Base-by-base conservation (phyloP, 1,140 invertebrate species). In the Panagrolaimus sp. region DNA sequence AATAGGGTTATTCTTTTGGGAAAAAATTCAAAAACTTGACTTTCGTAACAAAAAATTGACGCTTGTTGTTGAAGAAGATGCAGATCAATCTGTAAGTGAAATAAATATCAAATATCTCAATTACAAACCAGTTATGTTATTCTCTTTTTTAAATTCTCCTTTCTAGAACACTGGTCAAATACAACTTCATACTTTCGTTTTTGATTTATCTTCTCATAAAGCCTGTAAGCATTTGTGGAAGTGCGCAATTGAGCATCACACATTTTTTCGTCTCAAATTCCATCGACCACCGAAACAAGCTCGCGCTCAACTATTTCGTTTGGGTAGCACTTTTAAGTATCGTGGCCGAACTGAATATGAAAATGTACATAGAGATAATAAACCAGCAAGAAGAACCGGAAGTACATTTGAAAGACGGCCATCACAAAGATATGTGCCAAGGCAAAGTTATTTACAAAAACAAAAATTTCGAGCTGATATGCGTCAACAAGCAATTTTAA, bases 1-100 rank as follows among this genome's bases (percentile, higher is more conserved):
- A 86, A 96, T 98, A 75, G 96, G 94, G 73, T 92, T 96, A 84
- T 98, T 98, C 86, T 96, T 95, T 85, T 99, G 96, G 96, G 74
- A 82, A 38, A 81, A 78, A 44, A 78, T 82, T 44, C 80, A 82
- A 51, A 73, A 74, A 53, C 65, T 82, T 13, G 76, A 82, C 68
- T 82, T 82, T 61, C 69, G 70, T 23, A 77, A 74, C 45, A 75
- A 78, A 46, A 80, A 80, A 63, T 61, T 82, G 23, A 83, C 80
- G 4, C 67, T 82, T 14, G 80, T 83, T 47, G 76, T 82, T 25
- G 80, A 83, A 62, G 80, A 82, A 63, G 78, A 82, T 42, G 65
- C 70, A 9, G 79, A 80, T 63, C 72, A 77, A 63, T 48, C 69
- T 48, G 77, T 81, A 48, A 72, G 68, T 66, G 16, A 51, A 42